Conservation (phyloP, 64 coral and sea anemone species). For the Exaiptasia diaphana region DNA sequence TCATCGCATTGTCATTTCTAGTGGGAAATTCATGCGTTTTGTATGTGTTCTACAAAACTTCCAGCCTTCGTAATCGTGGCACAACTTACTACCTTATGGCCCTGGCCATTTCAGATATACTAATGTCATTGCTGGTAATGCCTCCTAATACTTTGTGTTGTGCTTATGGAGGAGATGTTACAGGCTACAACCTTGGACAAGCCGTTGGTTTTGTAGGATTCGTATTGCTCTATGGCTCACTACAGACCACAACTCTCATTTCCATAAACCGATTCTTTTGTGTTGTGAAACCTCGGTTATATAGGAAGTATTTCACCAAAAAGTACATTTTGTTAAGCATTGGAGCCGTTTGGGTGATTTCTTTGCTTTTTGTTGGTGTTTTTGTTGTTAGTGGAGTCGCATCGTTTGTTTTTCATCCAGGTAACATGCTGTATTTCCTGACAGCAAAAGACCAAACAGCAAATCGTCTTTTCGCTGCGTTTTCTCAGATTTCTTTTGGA, state of each 20-base stretch:
- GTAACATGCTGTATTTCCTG: background rate
- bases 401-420: background rate
- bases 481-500: background rate
- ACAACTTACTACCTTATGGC: constrained; percentile 30
- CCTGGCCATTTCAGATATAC: constrained; percentile 14
- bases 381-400: background rate
- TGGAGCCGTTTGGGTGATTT: background rate
- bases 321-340: background rate
- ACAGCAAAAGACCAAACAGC: background rate
- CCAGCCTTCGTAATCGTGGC: constrained; percentile 10
- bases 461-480: background rate
- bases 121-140: background rate
- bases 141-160: background rate
- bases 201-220: background rate
- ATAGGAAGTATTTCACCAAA: constrained; percentile 6
- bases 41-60: constrained; percentile 28
- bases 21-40: constrained; percentile 25
- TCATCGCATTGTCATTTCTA: background rate
- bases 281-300: constrained; percentile 11
- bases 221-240: background rate
- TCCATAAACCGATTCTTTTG: constrained; percentile 27
- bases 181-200: constrained; percentile 4
- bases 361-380: background rate
- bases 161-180: background rate
- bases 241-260: constrained; percentile 18